phyloP scores from a whole-genome alignment of 2,797 vertebrate genomes.

The Lagorchestes hirsutus region DNA sequence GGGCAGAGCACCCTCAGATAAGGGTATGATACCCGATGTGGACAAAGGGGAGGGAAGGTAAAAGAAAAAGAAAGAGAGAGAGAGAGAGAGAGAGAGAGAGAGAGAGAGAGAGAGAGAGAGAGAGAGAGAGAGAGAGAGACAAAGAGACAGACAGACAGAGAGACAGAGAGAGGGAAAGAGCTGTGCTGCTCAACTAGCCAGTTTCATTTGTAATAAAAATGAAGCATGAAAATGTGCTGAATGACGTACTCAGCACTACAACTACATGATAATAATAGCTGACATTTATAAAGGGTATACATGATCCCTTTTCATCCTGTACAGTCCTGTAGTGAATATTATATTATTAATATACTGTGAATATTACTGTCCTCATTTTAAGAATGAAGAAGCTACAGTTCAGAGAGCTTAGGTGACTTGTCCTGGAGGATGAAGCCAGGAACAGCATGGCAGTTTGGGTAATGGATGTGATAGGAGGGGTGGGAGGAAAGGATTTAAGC shows the following conservation, averaged over 20 bases:
- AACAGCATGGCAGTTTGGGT: neutral
- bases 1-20: too few species aligned
- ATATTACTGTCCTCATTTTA: neutral
- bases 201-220: slow-evolving; percentile 1
- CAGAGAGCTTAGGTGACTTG: neutral
- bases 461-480: neutral
- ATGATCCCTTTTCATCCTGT: neutral
- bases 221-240: neutral
- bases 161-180: too few species aligned
- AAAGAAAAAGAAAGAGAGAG: too few species aligned
- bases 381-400: neutral
- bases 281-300: neutral
- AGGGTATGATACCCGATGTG: too few species aligned
- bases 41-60: too few species aligned
- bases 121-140: too few species aligned
- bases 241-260: neutral
- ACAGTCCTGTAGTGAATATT: neutral
- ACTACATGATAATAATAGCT: neutral
- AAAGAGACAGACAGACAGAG: too few species aligned
- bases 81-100: too few species aligned
- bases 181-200: too few species aligned
- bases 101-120: too few species aligned
- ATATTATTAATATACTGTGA: neutral
- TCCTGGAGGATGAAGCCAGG: neutral
- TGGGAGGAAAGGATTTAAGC: neutral